A percentile compares a stretch with the other conserved stretches of the same genome.
These are phyloP conservation scores for Drosophila diplacantha DNA, from an alignment of 2,888 invertebrate genomes.

Conservation along the genomic window DNA sequence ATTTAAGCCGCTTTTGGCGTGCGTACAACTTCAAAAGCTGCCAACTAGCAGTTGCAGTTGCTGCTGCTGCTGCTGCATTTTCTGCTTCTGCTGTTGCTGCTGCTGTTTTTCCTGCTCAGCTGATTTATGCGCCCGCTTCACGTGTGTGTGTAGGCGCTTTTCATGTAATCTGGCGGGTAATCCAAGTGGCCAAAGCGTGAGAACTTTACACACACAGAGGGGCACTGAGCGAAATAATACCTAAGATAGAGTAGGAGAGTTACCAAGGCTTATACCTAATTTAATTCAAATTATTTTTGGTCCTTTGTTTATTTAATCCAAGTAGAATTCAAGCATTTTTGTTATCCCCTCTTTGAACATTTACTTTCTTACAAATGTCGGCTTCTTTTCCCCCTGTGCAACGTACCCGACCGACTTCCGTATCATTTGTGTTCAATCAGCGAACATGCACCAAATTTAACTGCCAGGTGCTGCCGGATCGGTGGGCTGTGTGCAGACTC, in stretches of 20 bases:
- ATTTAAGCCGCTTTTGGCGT: conserved; percentile 74
- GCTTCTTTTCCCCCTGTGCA: not conserved
- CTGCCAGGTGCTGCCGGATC: conserved; percentile 61
- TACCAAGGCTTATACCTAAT: not conserved
- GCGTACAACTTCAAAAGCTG: conserved; percentile 64
- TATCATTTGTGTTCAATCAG: conserved; percentile 70
- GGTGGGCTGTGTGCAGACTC: conserved; percentile 7
- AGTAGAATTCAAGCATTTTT: no score
- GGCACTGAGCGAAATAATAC: conserved; percentile 15
- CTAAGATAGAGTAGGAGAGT: not conserved
- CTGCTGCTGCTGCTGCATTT: conserved; percentile 5
- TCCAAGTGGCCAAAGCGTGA: conserved; percentile 72
- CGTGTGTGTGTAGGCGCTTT: conserved; percentile 67
- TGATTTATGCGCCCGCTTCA: conserved; percentile 65
- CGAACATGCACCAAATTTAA: conserved; percentile 69
- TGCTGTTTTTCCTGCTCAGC: conserved; percentile 49
- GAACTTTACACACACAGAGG: conserved; percentile 64
- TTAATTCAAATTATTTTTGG: not conserved
- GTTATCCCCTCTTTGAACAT: not conserved
- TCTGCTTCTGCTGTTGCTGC: conserved; percentile 11
- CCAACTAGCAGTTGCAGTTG: conserved; percentile 35
- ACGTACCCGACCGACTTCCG: conserved; percentile 59
- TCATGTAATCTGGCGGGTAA: conserved; percentile 73
- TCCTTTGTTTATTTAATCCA: not conserved
- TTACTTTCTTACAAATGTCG: not conserved